These are phyloP conservation scores for Gallinago undulata DNA, from an alignment of 2,113 vertebrate genomes.

Conservation along the genomic window DNA sequence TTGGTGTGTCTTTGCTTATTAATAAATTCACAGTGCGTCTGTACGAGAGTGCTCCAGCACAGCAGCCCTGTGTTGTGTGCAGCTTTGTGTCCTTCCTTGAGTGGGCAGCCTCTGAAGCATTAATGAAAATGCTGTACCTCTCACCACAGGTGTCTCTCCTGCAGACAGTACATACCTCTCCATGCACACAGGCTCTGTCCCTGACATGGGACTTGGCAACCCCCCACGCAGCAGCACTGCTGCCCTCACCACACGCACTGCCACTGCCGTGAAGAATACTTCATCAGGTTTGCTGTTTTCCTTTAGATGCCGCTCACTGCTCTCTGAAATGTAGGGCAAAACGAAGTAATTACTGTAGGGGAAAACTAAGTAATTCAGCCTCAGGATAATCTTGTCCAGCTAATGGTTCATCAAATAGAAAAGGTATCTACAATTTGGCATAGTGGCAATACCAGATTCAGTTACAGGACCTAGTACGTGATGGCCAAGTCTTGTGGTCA, in stretches of 20 bases:
- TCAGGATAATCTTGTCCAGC: not conserved
- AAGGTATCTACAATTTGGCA: not conserved
- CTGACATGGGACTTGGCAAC: not conserved
- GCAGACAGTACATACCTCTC: not conserved
- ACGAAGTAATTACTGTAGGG: not conserved
- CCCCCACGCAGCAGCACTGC: conserved; percentile 2
- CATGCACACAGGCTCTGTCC: not conserved
- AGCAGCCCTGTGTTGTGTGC: not conserved
- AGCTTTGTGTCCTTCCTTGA: not conserved
- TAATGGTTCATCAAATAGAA: not conserved
- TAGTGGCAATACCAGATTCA: not conserved
- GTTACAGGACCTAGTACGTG: not conserved
- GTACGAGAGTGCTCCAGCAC: fast-evolving
- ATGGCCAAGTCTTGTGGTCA: not conserved
- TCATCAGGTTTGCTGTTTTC: conserved; percentile 38
- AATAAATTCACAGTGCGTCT: not conserved
- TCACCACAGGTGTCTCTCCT: conserved; percentile 1
- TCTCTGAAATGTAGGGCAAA: not conserved
- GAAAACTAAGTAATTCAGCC: not conserved
- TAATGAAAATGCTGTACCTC: not conserved
- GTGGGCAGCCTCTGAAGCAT: fast-evolving
- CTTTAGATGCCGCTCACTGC: not conserved
- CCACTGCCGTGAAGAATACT: not conserved
- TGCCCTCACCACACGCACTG: not conserved
- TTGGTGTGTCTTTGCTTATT: not conserved